phyloP scores from a whole-genome alignment of 2,797 vertebrate species.

The Hephaestus fuliginosus region DNA sequence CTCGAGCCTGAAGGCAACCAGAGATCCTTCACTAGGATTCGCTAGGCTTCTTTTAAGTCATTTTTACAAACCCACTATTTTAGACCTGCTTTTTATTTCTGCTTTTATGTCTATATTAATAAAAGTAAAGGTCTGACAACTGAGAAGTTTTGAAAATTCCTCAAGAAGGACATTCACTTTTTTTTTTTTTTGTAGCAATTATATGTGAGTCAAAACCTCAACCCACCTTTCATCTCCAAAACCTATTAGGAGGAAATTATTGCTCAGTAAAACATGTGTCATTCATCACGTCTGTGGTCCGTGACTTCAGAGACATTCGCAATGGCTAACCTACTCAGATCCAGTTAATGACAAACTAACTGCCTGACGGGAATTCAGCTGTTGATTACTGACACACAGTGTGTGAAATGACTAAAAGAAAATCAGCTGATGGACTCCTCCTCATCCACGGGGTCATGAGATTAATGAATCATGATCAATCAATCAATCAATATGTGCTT shows the following conservation, averaged over 20 bases:
- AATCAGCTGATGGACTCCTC: not conserved
- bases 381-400: not conserved
- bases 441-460: not conserved
- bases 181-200: too few relatives aligned
- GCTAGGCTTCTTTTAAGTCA: too few relatives aligned
- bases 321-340: not conserved
- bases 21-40: too few relatives aligned
- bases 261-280: not conserved
- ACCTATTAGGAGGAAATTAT: not conserved
- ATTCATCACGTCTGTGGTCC: not conserved
- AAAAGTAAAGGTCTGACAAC: too few relatives aligned
- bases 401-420: not conserved
- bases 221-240: not conserved
- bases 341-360: conserved; percentile 11
- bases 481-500: too few relatives aligned
- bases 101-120: too few relatives aligned
- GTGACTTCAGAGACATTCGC: not conserved
- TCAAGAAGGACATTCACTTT: not conserved
- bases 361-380: not conserved
- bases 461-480: not conserved
- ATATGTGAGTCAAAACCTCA: not conserved
- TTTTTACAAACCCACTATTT: too few relatives aligned
- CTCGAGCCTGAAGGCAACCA: too few relatives aligned
- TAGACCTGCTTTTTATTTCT: too few relatives aligned
- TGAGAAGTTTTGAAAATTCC: not conserved